Percentiles rank a stretch among this genome's conserved stretches.
Evolutionary conservation across 1,140 invertebrate species (phyloP).

Genomic region (Pseudobourletiella spinata): DNA sequence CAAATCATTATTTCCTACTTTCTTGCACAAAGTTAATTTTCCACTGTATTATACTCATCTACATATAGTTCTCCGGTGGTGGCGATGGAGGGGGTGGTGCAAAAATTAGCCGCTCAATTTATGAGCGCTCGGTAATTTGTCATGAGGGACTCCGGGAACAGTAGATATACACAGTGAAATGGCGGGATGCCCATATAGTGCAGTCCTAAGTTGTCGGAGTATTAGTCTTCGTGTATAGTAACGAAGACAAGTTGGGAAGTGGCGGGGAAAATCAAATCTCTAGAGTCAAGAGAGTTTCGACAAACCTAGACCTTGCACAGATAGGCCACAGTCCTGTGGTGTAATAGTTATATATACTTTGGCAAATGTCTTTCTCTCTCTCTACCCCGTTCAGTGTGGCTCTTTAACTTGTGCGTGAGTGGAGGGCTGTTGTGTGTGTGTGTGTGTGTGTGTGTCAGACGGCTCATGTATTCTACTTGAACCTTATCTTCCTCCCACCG

Average conservation of each 20-base stretch:
- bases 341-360: no score
- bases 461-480: no score
- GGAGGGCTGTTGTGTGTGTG: no score
- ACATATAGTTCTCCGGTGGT: background rate
- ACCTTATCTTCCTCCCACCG: no score
- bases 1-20: background rate
- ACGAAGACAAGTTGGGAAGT: conserved; percentile 11
- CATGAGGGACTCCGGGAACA: background rate
- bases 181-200: background rate
- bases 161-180: background rate
- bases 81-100: background rate
- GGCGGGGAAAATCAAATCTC: conserved; percentile 5
- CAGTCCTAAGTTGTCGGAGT: no score
- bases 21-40: background rate
- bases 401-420: no score
- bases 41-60: background rate
- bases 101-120: conserved; percentile 7
- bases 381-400: no score
- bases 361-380: no score
- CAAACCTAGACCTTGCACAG: no score
- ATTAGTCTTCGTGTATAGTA: no score
- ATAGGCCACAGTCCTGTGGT: no score
- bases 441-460: no score
- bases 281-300: background rate
- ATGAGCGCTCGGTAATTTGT: background rate